phyloP scores from a whole-genome alignment of 2,888 invertebrate genomes.

The Anticlea derivata region DNA sequence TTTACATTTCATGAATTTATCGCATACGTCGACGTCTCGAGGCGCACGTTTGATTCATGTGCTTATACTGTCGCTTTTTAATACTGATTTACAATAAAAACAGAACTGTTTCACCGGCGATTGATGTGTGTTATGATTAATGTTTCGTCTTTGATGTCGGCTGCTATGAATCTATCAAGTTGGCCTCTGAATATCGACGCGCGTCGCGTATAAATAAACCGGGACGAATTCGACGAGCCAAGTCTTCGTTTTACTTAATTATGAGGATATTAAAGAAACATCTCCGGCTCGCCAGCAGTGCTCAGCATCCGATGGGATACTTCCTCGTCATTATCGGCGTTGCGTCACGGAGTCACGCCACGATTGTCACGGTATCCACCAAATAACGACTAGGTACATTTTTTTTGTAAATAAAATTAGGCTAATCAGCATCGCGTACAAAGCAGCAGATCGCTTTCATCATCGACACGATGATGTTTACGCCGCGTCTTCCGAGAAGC shows the following conservation, averaged over 20 bases:
- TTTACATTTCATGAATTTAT: conserved; percentile 80
- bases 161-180: conserved; percentile 83
- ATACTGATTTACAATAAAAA: conserved; percentile 84
- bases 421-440: conserved; percentile 80
- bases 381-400: conserved; percentile 68
- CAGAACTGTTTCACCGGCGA: conserved; percentile 78
- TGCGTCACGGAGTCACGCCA: conserved; percentile 56
- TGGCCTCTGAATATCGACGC: conserved; percentile 81
- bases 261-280: conserved; percentile 75
- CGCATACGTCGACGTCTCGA: conserved; percentile 76
- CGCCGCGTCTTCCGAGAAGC: conserved; percentile 77
- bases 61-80: conserved; percentile 80
- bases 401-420: conserved; percentile 72
- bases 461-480: conserved; percentile 83
- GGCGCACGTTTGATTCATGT: conserved; percentile 78
- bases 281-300: conserved; percentile 29
- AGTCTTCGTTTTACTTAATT: conserved; percentile 77
- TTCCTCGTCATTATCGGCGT: conserved; percentile 57
- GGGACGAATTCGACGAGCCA: conserved; percentile 64
- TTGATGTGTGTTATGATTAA: conserved; percentile 84
- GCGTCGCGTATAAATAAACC: conserved; percentile 76
- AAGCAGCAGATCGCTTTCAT: conserved; percentile 83
- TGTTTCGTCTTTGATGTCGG: conserved; percentile 79
- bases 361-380: conserved; percentile 70
- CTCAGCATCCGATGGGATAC: conserved; percentile 26